Conservation (phyloP, 2,888 invertebrate species). For the Phania funesta region DNA sequence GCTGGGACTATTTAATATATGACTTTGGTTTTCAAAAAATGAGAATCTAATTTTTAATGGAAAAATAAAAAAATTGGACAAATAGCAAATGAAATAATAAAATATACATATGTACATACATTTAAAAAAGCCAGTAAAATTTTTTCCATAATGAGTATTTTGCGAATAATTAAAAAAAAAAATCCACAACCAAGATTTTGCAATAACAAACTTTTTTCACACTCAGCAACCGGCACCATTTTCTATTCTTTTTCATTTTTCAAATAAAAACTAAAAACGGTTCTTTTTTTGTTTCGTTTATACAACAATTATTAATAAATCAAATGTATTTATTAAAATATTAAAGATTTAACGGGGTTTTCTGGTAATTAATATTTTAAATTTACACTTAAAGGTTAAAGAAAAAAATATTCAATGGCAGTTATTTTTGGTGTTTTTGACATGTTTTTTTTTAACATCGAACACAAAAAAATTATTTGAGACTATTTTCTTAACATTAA, state of each 20-base stretch:
- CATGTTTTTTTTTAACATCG: slow-evolving; percentile 13
- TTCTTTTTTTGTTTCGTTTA: slow-evolving; percentile 56
- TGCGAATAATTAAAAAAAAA: slow-evolving; percentile 9
- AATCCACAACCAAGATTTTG: slow-evolving; percentile 67
- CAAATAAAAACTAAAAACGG: slow-evolving; percentile 48
- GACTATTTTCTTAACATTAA: slow-evolving; percentile 50
- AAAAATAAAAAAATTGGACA: no score
- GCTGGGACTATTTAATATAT: background rate
- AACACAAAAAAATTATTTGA: slow-evolving; percentile 41
- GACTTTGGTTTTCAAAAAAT: background rate
- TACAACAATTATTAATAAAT: slow-evolving; percentile 65
- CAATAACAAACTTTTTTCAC: slow-evolving; percentile 44
- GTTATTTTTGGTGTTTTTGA: slow-evolving; percentile 56
- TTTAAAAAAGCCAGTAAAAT: no score
- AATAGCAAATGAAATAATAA: background rate
- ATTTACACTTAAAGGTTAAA: slow-evolving; percentile 65
- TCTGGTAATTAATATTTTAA: slow-evolving; percentile 38
- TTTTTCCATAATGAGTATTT: background rate
- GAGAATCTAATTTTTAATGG: no score
- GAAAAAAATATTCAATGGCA: slow-evolving; percentile 63
- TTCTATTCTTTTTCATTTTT: slow-evolving; percentile 25
- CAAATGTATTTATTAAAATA: slow-evolving; percentile 65
- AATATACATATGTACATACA: slow-evolving; percentile 5
- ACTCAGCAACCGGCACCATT: slow-evolving; percentile 51
- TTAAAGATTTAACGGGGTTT: slow-evolving; percentile 26